Evolutionary conservation across 1,140 invertebrate genomes (phyloP).

Genomic region (Aethina tumida): DNA sequence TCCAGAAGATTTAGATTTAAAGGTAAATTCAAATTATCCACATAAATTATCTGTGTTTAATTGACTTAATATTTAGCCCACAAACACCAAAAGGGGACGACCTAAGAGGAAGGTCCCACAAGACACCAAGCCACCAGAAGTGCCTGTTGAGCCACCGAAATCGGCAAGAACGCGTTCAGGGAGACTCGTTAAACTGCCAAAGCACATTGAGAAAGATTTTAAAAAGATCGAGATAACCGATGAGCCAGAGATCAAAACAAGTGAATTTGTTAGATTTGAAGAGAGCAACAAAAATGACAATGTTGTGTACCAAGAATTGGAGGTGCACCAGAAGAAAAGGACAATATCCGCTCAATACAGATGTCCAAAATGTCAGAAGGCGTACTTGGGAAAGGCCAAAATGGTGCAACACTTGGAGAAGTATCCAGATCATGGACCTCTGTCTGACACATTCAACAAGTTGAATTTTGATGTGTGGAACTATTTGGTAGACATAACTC

Average conservation of each 20-base stretch:
- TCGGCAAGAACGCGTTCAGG: slow-evolving; percentile 27
- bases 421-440: slow-evolving; percentile 49
- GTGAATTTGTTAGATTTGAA: slow-evolving; percentile 23
- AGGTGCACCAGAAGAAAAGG: slow-evolving; percentile 33
- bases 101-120: slow-evolving; percentile 16
- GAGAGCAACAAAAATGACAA: slow-evolving; percentile 12
- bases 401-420: slow-evolving; percentile 53
- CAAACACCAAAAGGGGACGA: slow-evolving; percentile 19
- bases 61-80: slow-evolving; percentile 15
- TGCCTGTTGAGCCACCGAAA: slow-evolving; percentile 3
- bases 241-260: slow-evolving; percentile 21
- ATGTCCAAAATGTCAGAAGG: slow-evolving; percentile 48
- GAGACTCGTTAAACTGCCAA: slow-evolving; percentile 28
- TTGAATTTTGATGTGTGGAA: slow-evolving; percentile 29
- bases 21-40: slow-evolving; percentile 13
- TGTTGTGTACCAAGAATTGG: slow-evolving; percentile 6
- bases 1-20: slow-evolving; percentile 28
- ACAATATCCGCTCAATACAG: slow-evolving; percentile 44
- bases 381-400: slow-evolving; percentile 43
- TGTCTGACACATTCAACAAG: slow-evolving; percentile 15
- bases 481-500: slow-evolving; percentile 27
- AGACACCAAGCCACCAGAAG: slow-evolving; percentile 2
- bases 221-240: slow-evolving; percentile 26
- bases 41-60: slow-evolving; percentile 1
- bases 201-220: slow-evolving; percentile 30